These are phyloP conservation scores for Neomorphus geoffroyi DNA, from an alignment of 2,797 vertebrate species.

Conservation along the genomic window DNA sequence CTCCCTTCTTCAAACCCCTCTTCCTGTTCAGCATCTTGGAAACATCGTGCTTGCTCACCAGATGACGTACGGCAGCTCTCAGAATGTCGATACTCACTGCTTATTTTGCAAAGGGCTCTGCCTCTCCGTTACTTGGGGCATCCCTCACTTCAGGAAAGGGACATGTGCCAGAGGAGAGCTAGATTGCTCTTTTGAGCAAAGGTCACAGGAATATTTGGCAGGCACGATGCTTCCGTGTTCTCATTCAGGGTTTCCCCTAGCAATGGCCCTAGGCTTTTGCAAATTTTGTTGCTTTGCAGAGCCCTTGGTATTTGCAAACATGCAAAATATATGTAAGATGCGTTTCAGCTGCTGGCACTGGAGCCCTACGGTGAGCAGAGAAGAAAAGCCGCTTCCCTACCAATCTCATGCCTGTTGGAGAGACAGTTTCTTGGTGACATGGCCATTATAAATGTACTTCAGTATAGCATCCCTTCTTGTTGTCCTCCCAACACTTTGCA, in stretches of 20 bases:
- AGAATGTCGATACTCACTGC: not conserved
- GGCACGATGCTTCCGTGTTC: not conserved
- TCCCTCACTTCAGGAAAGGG: not conserved
- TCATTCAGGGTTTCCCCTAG: not conserved
- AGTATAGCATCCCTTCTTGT: not conserved
- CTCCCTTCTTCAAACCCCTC: not conserved
- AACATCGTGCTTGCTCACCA: not conserved
- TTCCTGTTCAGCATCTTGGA: not conserved
- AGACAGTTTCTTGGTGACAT: not conserved
- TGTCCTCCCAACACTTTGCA: not conserved
- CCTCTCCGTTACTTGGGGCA: not conserved
- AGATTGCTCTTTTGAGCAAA: slow-evolving; percentile 46
- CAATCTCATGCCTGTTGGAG: not conserved
- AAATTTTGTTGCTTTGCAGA: not conserved
- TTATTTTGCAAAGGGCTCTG: not conserved
- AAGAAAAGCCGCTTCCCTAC: not conserved
- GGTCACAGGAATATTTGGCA: slow-evolving; percentile 45
- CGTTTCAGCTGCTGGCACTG: not conserved
- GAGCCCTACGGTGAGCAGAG: not conserved
- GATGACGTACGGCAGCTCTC: not conserved
- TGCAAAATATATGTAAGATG: not conserved
- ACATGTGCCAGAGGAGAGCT: not conserved
- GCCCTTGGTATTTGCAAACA: slow-evolving; percentile 20
- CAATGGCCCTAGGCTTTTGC: not conserved
- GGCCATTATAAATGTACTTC: fast-evolving